Evolutionary conservation across 2,113 vertebrate genomes (phyloP), one percentile per base, ranked within the genome.

Genomic region (Apaloderma vittatum): DNA sequence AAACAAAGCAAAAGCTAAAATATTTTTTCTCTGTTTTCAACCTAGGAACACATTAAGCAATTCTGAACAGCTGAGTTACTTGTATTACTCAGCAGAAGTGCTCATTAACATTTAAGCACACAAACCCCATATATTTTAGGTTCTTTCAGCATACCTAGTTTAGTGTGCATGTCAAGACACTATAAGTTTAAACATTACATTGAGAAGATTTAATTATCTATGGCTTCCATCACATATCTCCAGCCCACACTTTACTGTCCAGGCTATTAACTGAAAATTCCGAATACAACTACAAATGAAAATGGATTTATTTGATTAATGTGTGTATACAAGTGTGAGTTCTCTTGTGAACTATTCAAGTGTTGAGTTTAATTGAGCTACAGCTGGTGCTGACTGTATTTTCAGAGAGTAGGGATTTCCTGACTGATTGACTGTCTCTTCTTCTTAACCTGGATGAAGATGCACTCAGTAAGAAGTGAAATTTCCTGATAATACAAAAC

Each of bases 351-450:
- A 91, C 94, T 57, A 91, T 87, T 93, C 76, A 88, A 95, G 86
- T 88, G 90, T 96, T 92, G 92, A 94, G 49, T 92, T 93, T 95
- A 97, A 97, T 90, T 93, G 97, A 97, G 94, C 91, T 97, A 86
- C 97, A 96, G 94, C 96, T 97, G 95, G 96, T 89, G 76, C 90
- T 79, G 72, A 92, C 93, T 82, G 62, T 94, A 91, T 93, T 92
- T 92, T 81, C 74, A 80, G 93, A 89, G 94, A 95, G 82, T 1
- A 85, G 97, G 94, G 94, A 97, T 97, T 96, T 96, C 68, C 91
- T 97, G 93, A 97, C 93, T 96, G 97, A 97, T 95, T 93, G 95
- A 91, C 94, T 97, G 70, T 95, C 76, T 96, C 65, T 96, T 85
- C 91, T 68, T 96, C 95, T 97, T 94, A 97, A 95, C 95, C 90